These are phyloP conservation scores for Phrynosoma blainvillii DNA, from an alignment of 2,113 vertebrate species.

Conservation along the genomic window DNA sequence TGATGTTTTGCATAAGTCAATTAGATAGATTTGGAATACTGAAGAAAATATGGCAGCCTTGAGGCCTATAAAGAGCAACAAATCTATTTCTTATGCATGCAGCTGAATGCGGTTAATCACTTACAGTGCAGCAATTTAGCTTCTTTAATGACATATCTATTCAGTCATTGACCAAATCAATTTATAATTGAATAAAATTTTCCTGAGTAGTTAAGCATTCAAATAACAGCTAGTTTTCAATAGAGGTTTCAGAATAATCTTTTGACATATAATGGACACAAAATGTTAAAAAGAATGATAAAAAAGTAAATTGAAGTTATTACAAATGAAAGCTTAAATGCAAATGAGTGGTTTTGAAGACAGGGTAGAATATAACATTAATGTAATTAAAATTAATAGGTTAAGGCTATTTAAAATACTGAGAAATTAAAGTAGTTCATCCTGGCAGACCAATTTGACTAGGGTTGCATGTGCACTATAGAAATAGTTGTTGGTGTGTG, in stretches of 20 bases:
- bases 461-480: too few relatives aligned
- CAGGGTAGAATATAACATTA: neutral
- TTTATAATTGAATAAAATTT: slow-evolving; percentile 20
- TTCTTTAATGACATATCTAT: neutral
- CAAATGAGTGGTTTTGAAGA: neutral
- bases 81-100: neutral
- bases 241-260: neutral
- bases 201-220: neutral
- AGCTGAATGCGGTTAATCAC: neutral
- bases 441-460: neutral
- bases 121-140: neutral
- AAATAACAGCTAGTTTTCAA: slow-evolving; percentile 1
- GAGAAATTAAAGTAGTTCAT: neutral
- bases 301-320: slow-evolving; percentile 14
- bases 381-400: neutral
- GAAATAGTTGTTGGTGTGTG: too few relatives aligned
- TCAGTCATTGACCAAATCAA: slow-evolving; percentile 1
- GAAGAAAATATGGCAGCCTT: neutral
- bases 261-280: slow-evolving; percentile 1
- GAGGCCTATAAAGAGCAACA: neutral
- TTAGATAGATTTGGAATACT: neutral
- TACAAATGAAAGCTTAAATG: slow-evolving; percentile 5
- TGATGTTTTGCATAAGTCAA: slow-evolving; percentile 9
- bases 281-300: slow-evolving; percentile 1
- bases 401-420: neutral